Evolutionary conservation across 2,797 vertebrate genomes (phyloP).

Genomic region (Paguma larvata): DNA sequence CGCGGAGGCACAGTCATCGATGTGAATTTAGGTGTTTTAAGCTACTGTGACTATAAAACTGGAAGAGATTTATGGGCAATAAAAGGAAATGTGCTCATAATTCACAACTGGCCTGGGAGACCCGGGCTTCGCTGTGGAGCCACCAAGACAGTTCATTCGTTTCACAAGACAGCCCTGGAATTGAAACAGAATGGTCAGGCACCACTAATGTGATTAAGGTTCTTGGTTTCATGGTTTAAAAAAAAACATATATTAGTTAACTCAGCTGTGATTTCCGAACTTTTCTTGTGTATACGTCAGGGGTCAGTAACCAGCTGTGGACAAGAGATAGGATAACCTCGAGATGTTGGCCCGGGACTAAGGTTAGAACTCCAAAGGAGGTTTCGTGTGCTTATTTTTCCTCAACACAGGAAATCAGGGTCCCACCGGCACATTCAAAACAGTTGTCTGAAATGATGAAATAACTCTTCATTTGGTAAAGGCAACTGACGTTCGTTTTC

Average conservation of each 20-base stretch:
- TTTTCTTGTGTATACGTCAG: conserved; percentile 32
- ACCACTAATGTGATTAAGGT: conserved; percentile 78
- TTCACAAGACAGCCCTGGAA: conserved; percentile 65
- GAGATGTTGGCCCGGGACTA: conserved; percentile 22
- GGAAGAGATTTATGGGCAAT: conserved; percentile 66
- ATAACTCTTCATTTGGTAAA: conserved; percentile 30
- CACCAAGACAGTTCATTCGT: conserved; percentile 70
- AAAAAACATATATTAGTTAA: conserved; percentile 69
- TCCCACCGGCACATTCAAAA: not conserved
- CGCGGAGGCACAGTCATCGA: conserved; percentile 4
- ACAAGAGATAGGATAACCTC: conserved; percentile 66
- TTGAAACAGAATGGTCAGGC: conserved; percentile 72
- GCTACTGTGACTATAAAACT: conserved; percentile 75
- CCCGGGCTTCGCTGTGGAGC: conserved; percentile 7
- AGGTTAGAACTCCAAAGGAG: conserved; percentile 34
- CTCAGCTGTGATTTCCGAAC: conserved; percentile 62
- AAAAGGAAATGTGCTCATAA: conserved; percentile 72
- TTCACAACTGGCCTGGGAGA: conserved; percentile 75
- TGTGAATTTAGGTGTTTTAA: conserved; percentile 67
- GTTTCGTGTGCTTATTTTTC: not conserved
- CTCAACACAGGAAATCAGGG: conserved; percentile 12
- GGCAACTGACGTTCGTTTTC: not conserved
- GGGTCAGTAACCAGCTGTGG: conserved; percentile 67
- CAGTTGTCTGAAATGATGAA: not conserved
- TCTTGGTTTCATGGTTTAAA: conserved; percentile 77